Conservation (phyloP, 2,113 vertebrate genomes). For the Columba janthina region DNA sequence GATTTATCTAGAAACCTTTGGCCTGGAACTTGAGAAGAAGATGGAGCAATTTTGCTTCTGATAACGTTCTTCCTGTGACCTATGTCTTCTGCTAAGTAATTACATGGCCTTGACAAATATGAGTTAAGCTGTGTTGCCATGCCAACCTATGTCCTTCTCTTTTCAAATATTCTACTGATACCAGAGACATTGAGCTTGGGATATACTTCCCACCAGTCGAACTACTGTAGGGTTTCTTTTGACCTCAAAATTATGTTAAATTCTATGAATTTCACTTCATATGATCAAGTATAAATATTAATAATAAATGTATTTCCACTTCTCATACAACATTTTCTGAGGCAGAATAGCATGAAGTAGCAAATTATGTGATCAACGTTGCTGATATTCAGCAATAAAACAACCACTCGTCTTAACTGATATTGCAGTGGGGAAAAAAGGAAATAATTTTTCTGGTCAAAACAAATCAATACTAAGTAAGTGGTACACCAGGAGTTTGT, state of each 20-base stretch:
- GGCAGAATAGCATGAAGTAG: not conserved
- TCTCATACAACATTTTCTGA: not conserved
- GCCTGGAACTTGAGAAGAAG: not conserved
- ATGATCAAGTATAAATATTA: not conserved
- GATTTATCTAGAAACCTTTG: conserved; percentile 34
- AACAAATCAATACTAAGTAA: not conserved
- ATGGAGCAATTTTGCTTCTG: conserved; percentile 19
- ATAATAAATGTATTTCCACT: not conserved
- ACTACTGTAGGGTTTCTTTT: not conserved
- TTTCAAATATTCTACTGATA: not conserved
- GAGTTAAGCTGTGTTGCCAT: conserved; percentile 53
- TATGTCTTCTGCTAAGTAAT: conserved; percentile 24
- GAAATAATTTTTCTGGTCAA: not conserved
- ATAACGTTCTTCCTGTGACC: conserved; percentile 38
- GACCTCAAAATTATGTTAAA: not conserved
- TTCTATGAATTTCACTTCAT: not conserved
- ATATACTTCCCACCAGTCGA: not conserved
- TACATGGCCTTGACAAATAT: conserved; percentile 25
- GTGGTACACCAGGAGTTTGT: not conserved
- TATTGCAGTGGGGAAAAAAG: not conserved
- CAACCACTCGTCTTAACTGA: not conserved
- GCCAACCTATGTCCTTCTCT: conserved; percentile 14
- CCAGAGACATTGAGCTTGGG: not conserved
- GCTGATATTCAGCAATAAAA: not conserved
- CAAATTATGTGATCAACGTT: not conserved